Base-by-base conservation (phyloP, 2,888 invertebrate genomes). In the Callimorpha dominula region DNA sequence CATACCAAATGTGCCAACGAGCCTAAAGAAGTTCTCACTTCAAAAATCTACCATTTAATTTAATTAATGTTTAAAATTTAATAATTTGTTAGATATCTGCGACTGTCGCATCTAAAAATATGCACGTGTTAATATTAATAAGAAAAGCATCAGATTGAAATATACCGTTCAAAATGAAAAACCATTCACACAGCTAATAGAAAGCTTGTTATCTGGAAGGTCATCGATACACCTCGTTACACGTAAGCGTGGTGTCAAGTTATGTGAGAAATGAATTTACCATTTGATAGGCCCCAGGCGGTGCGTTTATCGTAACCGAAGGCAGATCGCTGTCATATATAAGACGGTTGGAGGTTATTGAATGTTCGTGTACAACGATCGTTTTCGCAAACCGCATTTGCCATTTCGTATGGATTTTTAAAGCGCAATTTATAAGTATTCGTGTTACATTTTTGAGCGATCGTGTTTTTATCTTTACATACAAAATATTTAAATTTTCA, bases 241-340 rank as follows among this genome's bases (percentile, higher is more conserved):
- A 69, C 68, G 5, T 62, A 63, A 57, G 49, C 31, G 9, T 65
- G 52, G 43, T 71, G 71, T 74, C 69, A 68, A 70, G 79, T 77
- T 81, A 75, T 73, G 72, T 78, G 76, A 64, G 72, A 78, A 81
- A 84, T 84, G 81, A 82, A 84, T 83, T 81, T 77, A 81, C 79
- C 80, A 84, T 83, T 83, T 78, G 68, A 82, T 81, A 78, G 69
- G 65, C 54, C 74, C 71, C 72, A 42, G 65, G 76, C 70, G 75
- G 42, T 60, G 11, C 63, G 73, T 81, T 82, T 81, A 82, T 73
- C 62, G 70, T 20, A 50, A 62, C 65, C 12, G 43, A 46, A 65
- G 78, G 74, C 17, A 78, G 52, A 77, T 82, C 74, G 79, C 78
- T 73, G 9, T 70, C 42, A 60, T 76, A 75, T 74, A 74, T 72